Evolutionary conservation across 2,888 invertebrate genomes (phyloP), one percentile per base, ranked within the genome.

Genomic region (Chymomyza fuscimana): DNA sequence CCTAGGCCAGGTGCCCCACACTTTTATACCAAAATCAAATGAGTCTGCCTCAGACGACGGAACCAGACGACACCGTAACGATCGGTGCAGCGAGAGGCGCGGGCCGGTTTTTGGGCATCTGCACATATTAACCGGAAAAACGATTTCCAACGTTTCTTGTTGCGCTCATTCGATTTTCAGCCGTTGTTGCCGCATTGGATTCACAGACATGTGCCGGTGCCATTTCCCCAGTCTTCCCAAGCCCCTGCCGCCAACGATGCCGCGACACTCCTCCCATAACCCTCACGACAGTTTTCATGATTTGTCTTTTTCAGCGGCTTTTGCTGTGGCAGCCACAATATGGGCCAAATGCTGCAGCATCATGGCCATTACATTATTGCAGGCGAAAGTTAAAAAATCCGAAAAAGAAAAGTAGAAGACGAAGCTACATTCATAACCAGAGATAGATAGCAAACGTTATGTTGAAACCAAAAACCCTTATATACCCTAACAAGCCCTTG

Each of bases 271-370:
- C 40, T 46, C 40, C 40, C 40, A 12, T 46, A 12, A 12, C 40
- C 40, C 40, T 46, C 40, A 10, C 40, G 69, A 66, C 72, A 67
- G 79, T 65, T 71, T 63, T 69, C 75, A 77, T 74, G 76, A 69
- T 74, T 77, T 73, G 36, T 9, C 12, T 19, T 25, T 63, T 16
- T 32, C n/a, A 9, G 15, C 62, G 19, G n/a, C 15, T 15, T n/a
- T 12, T 62, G 22, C n/a, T 65, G 66, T 66, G 46, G 15, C 32
- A 70, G 69, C 52, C 54, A 67, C 67, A 83, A 84, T 84, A 75
- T 87, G 88, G 84, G 84, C 75, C 84, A 83, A 86, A 87, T 86
- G 86, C 73, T 81, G 83, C 86, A 73, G 79, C 86, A 82, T 83
- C 65, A 59, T 50, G 74, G 75, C 74, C 80, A 87, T 82, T 80